Percentiles rank a stretch among this genome's conserved stretches.
Conservation (phyloP, 2,113 vertebrate species). For the Myotis davidii region DNA sequence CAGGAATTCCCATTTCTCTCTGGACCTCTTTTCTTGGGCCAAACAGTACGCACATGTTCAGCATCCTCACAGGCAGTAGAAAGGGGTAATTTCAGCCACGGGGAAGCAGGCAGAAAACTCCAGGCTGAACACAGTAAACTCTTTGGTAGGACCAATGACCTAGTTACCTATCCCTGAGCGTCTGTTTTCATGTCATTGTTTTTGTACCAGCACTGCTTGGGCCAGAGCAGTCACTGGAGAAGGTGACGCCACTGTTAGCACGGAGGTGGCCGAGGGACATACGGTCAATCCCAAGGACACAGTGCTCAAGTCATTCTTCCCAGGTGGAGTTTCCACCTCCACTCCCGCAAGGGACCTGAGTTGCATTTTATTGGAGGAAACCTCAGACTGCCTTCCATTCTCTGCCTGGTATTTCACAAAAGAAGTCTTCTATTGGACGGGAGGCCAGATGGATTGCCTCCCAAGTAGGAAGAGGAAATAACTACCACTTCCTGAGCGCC, state of each 20-base stretch:
- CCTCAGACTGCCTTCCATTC: background rate
- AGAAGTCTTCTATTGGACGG: background rate
- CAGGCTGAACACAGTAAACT: background rate
- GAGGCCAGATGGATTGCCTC: background rate
- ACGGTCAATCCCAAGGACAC: rapidly evolving
- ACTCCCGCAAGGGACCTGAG: background rate
- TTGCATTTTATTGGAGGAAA: background rate
- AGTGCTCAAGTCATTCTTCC: background rate
- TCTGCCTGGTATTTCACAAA: background rate
- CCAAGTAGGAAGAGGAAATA: background rate
- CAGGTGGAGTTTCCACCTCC: background rate
- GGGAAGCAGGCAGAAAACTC: background rate
- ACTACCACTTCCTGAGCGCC: background rate
- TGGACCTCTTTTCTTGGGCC: background rate
- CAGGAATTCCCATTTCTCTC: background rate
- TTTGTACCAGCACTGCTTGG: background rate
- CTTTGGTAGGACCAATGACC: background rate
- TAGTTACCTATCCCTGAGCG: background rate
- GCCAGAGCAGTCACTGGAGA: background rate
- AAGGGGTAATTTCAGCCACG: background rate
- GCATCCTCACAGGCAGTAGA: background rate
- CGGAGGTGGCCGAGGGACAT: rapidly evolving
- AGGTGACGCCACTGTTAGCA: rapidly evolving
- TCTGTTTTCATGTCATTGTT: background rate
- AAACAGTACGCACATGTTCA: background rate